Conservation (phyloP, 2,888 invertebrate species). For the Pedicia rivosa region DNA sequence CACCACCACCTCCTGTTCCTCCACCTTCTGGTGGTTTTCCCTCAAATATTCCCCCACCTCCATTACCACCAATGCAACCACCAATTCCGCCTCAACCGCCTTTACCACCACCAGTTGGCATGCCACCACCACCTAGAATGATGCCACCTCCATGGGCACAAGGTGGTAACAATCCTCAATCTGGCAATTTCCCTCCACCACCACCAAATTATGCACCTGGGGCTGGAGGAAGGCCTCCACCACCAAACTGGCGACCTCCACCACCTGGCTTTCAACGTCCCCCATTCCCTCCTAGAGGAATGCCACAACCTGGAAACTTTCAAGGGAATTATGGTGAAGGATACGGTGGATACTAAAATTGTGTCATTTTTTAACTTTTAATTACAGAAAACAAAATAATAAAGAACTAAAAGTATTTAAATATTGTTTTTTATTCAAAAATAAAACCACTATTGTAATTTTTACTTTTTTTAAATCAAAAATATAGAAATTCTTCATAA, state of each 20-base stretch:
- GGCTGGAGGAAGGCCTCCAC: conserved; percentile 29
- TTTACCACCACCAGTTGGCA: conserved; percentile 36
- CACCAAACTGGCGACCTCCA: conserved; percentile 49
- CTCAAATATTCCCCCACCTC: conserved; percentile 45
- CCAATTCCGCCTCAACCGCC: conserved; percentile 44
- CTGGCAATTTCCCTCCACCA: conserved; percentile 29
- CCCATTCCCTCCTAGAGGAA: conserved; percentile 52
- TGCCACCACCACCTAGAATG: conserved; percentile 47
- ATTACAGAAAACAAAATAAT: too few relatives aligned
- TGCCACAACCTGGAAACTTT: conserved; percentile 37
- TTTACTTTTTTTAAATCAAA: too few relatives aligned
- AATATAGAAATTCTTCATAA: too few relatives aligned
- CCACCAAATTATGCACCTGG: conserved; percentile 63
- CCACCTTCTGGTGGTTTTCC: conserved; percentile 46
- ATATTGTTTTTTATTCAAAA: too few relatives aligned
- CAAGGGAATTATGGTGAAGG: conserved; percentile 2
- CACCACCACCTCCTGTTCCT: conserved; percentile 55
- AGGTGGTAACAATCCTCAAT: conserved; percentile 34
- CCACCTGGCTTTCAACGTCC: conserved; percentile 42
- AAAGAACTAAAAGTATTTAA: too few relatives aligned
- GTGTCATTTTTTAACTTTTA: too few relatives aligned
- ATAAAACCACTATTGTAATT: too few relatives aligned
- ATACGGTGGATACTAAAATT: not conserved
- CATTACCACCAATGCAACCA: conserved; percentile 39
- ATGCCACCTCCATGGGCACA: conserved; percentile 46